These are phyloP conservation scores for Platorchestia sp. DNA, from an alignment of 1,140 invertebrate genomes.

Conservation along the genomic window DNA sequence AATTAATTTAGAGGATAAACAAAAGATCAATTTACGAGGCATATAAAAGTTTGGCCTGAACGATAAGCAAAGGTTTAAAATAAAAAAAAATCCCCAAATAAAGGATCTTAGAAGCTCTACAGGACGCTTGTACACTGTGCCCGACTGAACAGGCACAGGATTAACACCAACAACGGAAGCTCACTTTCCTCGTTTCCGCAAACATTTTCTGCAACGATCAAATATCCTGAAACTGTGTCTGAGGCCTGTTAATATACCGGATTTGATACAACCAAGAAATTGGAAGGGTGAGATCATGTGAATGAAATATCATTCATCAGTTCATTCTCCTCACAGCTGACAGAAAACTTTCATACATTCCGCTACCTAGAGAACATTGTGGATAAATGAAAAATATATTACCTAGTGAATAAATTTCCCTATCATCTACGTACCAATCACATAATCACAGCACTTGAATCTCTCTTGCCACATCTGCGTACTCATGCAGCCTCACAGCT, in stretches of 20 bases:
- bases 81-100: background rate
- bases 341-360: background rate
- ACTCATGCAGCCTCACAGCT: too few species aligned
- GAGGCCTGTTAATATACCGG: background rate
- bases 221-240: background rate
- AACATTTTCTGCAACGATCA: background rate
- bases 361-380: background rate
- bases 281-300: background rate
- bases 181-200: background rate
- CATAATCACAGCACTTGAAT: too few species aligned
- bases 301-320: background rate
- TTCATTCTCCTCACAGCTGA: background rate
- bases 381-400: too few species aligned
- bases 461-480: too few species aligned
- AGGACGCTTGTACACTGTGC: background rate
- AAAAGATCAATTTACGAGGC: background rate
- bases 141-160: background rate
- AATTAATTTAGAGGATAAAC: background rate
- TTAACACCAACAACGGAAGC: background rate
- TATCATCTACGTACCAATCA: too few species aligned
- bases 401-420: too few species aligned
- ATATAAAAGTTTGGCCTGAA: background rate
- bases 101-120: background rate
- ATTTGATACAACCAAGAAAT: background rate
- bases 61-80: background rate